phyloP scores from a whole-genome alignment of 2,113 vertebrate genomes.

The Natator depressus region DNA sequence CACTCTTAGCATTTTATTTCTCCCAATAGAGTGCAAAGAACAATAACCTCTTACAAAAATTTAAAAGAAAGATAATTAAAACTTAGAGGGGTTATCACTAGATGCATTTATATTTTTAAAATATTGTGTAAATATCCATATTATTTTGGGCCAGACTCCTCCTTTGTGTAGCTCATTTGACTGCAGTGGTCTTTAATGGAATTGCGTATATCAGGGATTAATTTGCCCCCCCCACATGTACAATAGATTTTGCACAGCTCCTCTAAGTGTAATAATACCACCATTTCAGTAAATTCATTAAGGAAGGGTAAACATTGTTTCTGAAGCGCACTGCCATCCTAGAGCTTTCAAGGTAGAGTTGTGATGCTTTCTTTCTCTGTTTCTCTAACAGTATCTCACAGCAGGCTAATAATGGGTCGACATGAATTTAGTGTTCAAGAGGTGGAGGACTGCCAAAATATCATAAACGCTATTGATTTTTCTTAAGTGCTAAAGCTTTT shows the following conservation, averaged over 20 bases:
- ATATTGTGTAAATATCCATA: background rate
- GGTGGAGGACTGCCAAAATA: conserved; percentile 61
- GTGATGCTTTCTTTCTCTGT: conserved; percentile 40
- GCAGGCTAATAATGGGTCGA: conserved; percentile 58
- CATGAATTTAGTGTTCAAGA: conserved; percentile 65
- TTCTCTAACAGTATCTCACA: conserved; percentile 42
- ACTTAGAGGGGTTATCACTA: background rate
- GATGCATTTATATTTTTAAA: background rate
- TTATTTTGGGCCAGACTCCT: background rate
- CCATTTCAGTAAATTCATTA: conserved; percentile 53
- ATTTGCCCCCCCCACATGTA: background rate
- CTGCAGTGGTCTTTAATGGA: background rate
- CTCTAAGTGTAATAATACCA: background rate
- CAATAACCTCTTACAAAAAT: background rate
- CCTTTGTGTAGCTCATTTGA: background rate
- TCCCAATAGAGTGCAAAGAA: background rate
- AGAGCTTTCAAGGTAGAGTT: conserved; percentile 36
- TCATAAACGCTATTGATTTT: conserved; percentile 78
- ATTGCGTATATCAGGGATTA: background rate
- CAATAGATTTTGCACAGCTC: conserved; percentile 10
- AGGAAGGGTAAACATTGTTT: background rate
- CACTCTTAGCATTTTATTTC: background rate
- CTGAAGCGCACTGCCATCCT: background rate
- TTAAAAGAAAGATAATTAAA: background rate
- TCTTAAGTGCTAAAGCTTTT: conserved; percentile 78